Conservation (phyloP, 2,888 invertebrate species). For the Erebia palarica region DNA sequence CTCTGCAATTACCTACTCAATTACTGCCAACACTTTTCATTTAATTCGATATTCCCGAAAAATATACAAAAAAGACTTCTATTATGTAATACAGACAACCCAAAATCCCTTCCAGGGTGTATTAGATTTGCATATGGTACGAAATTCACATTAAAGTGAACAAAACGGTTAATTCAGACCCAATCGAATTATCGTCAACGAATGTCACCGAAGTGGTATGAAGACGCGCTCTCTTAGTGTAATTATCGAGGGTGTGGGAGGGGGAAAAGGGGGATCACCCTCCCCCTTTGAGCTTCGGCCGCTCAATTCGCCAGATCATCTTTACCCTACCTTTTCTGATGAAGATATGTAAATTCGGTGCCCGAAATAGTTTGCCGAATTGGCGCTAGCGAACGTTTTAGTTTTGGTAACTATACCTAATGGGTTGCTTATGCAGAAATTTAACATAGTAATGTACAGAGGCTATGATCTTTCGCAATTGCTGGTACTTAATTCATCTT, state of each 20-base stretch:
- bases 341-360: conserved; percentile 73
- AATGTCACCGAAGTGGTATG: conserved; percentile 66
- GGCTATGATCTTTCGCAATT: background rate
- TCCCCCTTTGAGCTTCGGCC: conserved; percentile 43
- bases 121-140: conserved; percentile 46
- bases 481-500: no score
- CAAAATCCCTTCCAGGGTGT: conserved; percentile 27
- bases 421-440: conserved; percentile 16
- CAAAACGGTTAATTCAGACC: conserved; percentile 61
- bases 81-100: conserved; percentile 30
- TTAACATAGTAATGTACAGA: conserved; percentile 2
- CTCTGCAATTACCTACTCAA: conserved; percentile 22
- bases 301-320: conserved; percentile 72
- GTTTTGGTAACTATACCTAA: conserved; percentile 17
- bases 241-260: conserved; percentile 55
- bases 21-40: conserved; percentile 29
- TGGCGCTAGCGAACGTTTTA: conserved; percentile 26
- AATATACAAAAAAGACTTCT: conserved; percentile 29
- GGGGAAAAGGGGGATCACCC: conserved; percentile 40
- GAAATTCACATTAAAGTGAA: conserved; percentile 48
- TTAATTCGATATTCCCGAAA: conserved; percentile 8
- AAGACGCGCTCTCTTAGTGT: conserved; percentile 71
- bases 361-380: conserved; percentile 33
- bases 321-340: conserved; percentile 73
- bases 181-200: conserved; percentile 72